phyloP scores from a whole-genome alignment of 2,113 vertebrate genomes.

The Astur gentilis region DNA sequence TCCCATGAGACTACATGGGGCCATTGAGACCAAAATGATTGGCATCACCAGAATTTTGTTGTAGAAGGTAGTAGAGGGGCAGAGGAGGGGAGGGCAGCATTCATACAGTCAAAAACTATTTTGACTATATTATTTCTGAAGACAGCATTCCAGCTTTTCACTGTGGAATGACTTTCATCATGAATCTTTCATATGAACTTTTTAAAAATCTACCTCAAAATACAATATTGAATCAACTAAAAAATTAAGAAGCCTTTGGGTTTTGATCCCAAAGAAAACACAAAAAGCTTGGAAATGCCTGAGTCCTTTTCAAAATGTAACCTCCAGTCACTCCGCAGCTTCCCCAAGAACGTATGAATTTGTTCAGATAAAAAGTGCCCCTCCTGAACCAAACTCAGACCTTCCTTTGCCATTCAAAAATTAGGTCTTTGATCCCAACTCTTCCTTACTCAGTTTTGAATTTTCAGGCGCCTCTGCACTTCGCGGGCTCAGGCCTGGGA shows the following conservation, averaged over 20 bases:
- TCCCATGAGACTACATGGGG: rapidly evolving
- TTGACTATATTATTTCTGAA: not conserved
- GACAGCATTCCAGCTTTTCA: not conserved
- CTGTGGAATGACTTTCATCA: not conserved
- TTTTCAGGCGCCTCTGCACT: conserved; percentile 6
- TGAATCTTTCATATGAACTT: not conserved
- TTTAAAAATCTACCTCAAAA: not conserved
- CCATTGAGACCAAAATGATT: not conserved
- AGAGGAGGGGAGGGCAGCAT: not conserved
- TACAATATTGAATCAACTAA: not conserved
- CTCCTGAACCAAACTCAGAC: not conserved
- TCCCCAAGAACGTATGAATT: not conserved
- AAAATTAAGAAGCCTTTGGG: not conserved
- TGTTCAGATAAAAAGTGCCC: not conserved
- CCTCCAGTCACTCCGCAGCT: not conserved
- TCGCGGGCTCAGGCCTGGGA: conserved; percentile 17
- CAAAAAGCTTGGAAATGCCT: not conserved
- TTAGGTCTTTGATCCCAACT: not conserved
- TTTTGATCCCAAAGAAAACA: not conserved
- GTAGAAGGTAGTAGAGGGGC: not conserved
- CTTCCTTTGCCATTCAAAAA: not conserved
- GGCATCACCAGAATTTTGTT: not conserved
- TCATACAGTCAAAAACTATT: not conserved
- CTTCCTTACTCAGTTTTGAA: conserved; percentile 9
- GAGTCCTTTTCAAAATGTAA: not conserved